Conservation (phyloP, 2,888 invertebrate species). For the Suillia variegata region DNA sequence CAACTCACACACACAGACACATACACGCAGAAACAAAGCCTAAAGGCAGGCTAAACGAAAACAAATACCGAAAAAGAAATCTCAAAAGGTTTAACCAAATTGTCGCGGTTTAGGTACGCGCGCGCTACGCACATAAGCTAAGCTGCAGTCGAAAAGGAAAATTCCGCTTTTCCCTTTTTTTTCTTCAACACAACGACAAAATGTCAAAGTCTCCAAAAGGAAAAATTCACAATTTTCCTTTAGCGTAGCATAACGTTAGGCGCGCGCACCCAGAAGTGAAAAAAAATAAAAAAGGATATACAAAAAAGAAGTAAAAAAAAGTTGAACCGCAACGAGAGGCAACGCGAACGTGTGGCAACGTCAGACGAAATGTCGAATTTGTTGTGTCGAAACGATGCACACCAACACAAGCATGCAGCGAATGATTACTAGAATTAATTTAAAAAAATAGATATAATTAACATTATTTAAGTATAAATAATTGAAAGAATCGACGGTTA, state of each 20-base stretch:
- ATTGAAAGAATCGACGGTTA: no score
- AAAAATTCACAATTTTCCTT: no score
- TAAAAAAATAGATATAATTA: no score
- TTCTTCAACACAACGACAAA: background rate
- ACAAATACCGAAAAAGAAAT: conserved; percentile 22
- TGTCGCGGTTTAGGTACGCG: conserved; percentile 24
- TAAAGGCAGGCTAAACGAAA: background rate
- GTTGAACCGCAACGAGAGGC: conserved; percentile 6
- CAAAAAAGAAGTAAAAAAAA: conserved; percentile 2
- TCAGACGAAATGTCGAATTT: conserved; percentile 13
- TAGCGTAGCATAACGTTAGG: no score
- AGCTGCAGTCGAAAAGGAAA: background rate
- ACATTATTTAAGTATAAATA: no score
- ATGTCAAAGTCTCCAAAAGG: no score
- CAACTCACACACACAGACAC: conserved; percentile 22
- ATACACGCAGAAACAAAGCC: conserved; percentile 19
- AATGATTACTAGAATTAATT: no score
- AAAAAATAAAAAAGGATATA: no score
- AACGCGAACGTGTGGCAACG: background rate
- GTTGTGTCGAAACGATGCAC: conserved; percentile 1
- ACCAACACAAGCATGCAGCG: no score
- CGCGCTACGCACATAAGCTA: background rate
- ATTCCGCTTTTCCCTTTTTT: background rate
- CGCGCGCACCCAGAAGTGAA: no score
- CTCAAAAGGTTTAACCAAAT: conserved; percentile 34